phyloP scores from a whole-genome alignment of 2,113 vertebrate genomes.

The Antidorcas marsupialis region DNA sequence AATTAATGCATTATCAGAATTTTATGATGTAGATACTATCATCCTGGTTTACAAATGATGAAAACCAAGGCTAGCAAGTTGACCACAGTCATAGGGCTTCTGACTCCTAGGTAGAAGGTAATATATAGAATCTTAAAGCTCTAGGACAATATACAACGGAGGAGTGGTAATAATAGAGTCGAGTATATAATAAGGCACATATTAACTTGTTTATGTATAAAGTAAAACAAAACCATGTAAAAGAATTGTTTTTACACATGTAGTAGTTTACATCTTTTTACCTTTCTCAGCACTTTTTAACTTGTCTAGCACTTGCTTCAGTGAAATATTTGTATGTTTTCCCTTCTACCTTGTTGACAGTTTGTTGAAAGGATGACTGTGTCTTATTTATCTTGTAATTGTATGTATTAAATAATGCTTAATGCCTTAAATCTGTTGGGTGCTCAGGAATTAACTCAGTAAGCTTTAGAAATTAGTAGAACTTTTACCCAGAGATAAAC shows the following conservation, averaged over 20 bases:
- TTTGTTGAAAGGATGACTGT: background rate
- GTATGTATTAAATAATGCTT: background rate
- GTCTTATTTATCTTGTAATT: background rate
- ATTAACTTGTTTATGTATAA: background rate
- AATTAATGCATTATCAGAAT: background rate
- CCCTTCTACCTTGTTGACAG: background rate
- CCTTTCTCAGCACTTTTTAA: background rate
- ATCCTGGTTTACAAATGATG: background rate
- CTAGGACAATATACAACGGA: background rate
- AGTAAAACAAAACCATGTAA: background rate
- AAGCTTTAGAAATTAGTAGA: background rate
- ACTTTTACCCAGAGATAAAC: background rate
- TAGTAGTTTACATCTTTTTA: background rate
- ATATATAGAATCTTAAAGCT: background rate
- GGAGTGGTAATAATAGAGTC: background rate
- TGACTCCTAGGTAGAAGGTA: background rate
- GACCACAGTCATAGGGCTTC: background rate
- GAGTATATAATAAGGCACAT: background rate
- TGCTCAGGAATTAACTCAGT: background rate
- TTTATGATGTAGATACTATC: background rate
- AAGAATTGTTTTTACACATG: background rate
- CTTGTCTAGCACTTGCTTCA: background rate
- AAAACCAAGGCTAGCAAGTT: background rate
- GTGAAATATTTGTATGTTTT: background rate
- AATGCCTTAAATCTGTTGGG: background rate